These are phyloP conservation scores for Merluccius polli DNA, from an alignment of 2,797 vertebrate species.

Conservation along the genomic window DNA sequence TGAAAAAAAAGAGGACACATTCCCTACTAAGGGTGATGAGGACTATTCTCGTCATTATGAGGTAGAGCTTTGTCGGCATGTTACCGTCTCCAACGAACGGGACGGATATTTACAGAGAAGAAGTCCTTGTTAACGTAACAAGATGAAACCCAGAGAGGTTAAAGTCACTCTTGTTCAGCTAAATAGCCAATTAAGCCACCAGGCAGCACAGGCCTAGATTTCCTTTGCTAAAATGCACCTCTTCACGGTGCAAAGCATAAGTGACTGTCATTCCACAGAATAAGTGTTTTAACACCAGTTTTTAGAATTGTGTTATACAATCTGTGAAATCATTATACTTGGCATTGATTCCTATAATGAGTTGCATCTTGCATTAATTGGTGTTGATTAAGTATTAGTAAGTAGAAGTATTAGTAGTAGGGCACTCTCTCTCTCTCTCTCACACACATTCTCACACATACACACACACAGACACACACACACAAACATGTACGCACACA, in stretches of 20 bases:
- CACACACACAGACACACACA: conserved; percentile 17
- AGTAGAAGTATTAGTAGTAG: background rate
- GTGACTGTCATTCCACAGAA: background rate
- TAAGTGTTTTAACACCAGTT: background rate
- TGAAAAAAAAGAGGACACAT: conserved; percentile 1
- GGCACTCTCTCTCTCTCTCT: background rate
- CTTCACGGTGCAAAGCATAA: conserved; percentile 27
- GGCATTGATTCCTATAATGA: background rate
- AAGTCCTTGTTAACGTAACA: conserved; percentile 30
- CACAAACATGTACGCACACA: conserved; percentile 15
- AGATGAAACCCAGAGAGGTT: conserved; percentile 29
- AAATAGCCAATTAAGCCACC: conserved; percentile 47
- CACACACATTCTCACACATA: background rate
- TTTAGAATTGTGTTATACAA: background rate
- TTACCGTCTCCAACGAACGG: conserved; percentile 45
- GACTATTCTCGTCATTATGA: conserved; percentile 8
- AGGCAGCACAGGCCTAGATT: conserved; percentile 18
- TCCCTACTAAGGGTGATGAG: conserved; percentile 2
- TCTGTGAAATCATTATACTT: background rate
- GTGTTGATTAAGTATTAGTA: background rate
- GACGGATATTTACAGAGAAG: conserved; percentile 42
- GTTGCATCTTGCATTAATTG: background rate
- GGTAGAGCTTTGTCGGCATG: conserved; percentile 2
- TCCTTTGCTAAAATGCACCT: conserved; percentile 48
- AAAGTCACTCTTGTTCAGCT: conserved; percentile 25